These are phyloP conservation scores for Taenioides sp. DNA, from an alignment of 2,797 vertebrate species.

Conservation along the genomic window DNA sequence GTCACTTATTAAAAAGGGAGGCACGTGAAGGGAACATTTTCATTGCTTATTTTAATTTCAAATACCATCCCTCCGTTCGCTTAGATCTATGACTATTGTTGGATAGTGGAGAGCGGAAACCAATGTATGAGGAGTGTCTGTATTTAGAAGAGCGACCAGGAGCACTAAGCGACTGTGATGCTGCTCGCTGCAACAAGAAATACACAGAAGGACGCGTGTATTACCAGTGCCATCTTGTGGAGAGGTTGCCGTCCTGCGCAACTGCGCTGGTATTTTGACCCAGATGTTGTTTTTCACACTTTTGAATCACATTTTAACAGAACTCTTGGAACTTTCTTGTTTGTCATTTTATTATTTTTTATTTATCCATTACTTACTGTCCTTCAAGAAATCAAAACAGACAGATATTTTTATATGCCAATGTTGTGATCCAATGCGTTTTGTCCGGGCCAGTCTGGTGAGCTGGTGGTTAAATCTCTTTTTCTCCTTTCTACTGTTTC, in stretches of 20 bases:
- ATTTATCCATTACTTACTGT: constrained; percentile 15
- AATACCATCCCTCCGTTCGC: constrained; percentile 56
- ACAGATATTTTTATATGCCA: constrained; percentile 17
- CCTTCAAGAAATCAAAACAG: constrained; percentile 23
- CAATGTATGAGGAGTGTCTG: constrained; percentile 63
- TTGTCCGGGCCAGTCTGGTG: constrained; percentile 57
- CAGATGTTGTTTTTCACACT: constrained; percentile 12
- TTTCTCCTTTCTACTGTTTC: constrained; percentile 52
- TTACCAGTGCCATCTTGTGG: constrained; percentile 78
- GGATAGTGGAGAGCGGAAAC: constrained; percentile 46
- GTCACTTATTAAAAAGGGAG: constrained; percentile 61
- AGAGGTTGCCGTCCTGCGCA: constrained; percentile 19
- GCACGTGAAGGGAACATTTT: constrained; percentile 57
- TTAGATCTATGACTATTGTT: constrained; percentile 61
- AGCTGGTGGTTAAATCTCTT: constrained; percentile 72
- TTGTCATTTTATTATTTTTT: neutral
- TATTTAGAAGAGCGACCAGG: constrained; percentile 69
- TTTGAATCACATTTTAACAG: constrained; percentile 16
- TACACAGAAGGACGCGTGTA: constrained; percentile 44
- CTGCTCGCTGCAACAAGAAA: constrained; percentile 15
- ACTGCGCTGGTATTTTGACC: constrained; percentile 12
- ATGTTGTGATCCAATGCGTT: constrained; percentile 35
- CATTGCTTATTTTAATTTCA: constrained; percentile 72
- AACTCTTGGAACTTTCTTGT: constrained; percentile 7
- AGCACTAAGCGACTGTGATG: constrained; percentile 35